These are phyloP conservation scores for Dromius quadrimaculatus DNA, from an alignment of 2,888 invertebrate genomes.

Conservation along the genomic window DNA sequence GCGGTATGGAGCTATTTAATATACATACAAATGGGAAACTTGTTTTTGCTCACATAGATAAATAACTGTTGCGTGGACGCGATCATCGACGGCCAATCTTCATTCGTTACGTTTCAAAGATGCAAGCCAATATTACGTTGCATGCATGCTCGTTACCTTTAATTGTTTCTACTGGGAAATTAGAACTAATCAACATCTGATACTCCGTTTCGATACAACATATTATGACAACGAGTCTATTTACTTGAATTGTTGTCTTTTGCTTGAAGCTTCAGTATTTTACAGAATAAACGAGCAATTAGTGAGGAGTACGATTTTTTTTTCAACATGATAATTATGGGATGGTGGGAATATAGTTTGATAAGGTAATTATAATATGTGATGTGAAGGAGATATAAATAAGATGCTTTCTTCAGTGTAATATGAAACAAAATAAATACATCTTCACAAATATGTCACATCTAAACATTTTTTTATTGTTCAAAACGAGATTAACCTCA, in stretches of 20 bases:
- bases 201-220: not conserved
- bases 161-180: slow-evolving; percentile 47
- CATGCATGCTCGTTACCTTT: slow-evolving; percentile 33
- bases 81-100: slow-evolving; percentile 45
- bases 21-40: slow-evolving; percentile 51
- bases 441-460: no score
- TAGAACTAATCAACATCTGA: slow-evolving; percentile 32
- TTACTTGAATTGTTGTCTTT: slow-evolving; percentile 33
- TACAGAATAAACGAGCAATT: no score
- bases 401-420: no score
- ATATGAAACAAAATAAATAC: no score
- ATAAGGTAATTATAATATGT: no score
- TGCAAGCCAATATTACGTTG: not conserved
- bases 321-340: no score
- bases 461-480: no score
- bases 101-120: slow-evolving; percentile 34
- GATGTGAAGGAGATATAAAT: no score
- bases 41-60: slow-evolving; percentile 49
- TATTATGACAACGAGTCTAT: slow-evolving; percentile 17
- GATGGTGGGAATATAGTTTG: no score
- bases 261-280: no score
- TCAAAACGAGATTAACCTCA: no score
- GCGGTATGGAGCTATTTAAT: slow-evolving; percentile 47
- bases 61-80: slow-evolving; percentile 36
- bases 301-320: no score